These are phyloP conservation scores for Ictalurus furcatus DNA, from an alignment of 2,113 vertebrate species.

Conservation along the genomic window DNA sequence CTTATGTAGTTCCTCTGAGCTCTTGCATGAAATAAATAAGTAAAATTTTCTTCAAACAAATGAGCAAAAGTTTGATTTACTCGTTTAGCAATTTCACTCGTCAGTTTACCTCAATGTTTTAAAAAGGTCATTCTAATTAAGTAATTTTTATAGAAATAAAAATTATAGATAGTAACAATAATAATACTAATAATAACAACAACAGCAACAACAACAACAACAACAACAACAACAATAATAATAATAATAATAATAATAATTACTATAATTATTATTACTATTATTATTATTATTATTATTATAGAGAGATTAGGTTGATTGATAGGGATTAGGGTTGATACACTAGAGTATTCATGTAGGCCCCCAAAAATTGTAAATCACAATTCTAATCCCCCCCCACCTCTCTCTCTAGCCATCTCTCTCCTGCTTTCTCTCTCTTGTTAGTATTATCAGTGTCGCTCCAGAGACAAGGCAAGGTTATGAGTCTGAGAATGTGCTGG, in stretches of 20 bases:
- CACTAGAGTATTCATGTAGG: neutral
- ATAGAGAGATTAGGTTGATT: neutral
- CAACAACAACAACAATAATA: too few relatives aligned
- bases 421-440: neutral
- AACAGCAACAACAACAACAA: too few relatives aligned
- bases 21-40: neutral
- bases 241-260: neutral
- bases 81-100: too few relatives aligned
- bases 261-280: neutral
- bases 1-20: neutral
- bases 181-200: too few relatives aligned
- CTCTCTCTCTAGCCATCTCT: neutral
- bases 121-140: too few relatives aligned
- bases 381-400: neutral
- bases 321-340: too few relatives aligned
- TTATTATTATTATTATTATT: neutral
- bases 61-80: too few relatives aligned
- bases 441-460: constrained; percentile 36
- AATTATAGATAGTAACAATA: too few relatives aligned
- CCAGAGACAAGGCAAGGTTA: constrained; percentile 38
- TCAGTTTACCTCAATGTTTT: too few relatives aligned
- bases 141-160: too few relatives aligned
- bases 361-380: neutral
- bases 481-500: constrained; percentile 28
- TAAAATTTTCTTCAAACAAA: neutral